Base-by-base conservation (phyloP, 2,888 invertebrate genomes). In the Drosophila suboccidentalis region DNA sequence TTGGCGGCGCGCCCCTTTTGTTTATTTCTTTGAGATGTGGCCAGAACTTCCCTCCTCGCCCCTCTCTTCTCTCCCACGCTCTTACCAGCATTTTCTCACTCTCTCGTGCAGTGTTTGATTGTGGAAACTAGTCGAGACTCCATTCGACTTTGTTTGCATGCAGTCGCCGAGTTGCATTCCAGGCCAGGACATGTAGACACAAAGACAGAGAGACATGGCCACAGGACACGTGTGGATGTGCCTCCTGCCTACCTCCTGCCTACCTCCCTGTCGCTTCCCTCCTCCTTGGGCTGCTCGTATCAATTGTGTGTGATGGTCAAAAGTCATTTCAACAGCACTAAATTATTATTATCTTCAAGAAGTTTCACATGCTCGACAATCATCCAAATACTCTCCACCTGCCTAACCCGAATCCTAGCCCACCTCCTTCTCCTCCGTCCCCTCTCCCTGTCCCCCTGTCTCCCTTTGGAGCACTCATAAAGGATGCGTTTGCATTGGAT, bases 331-430 rank as follows among this genome's bases (percentile, higher is more conserved):
- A 93, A 93, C 93, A 93, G 89, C 91, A 93, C 92, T 93, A 93
- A 93, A 93, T 93, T 93, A 93, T 92, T 92, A 93, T 95, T 83
- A 93, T 94, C 90, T 93, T 91, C 93, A 88, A 92, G 92, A 92
- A 92, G 92, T 91, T 92, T 90, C 89, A 90, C 91, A 91, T 89
- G 89, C 85, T 85, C 87, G 82, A 89, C 84, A 85, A 87, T 85
- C 84, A 82, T 87, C 81, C 86, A 73, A 87, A 80, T 78, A 68
- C 49, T 55, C 60, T 43, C 17, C 55, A 58, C 44, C 43, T 49
- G 38, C 41, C 29, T 29, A 41, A 19, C 62, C 34, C 29, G 29
- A 8, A 29, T 29, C 34, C 13, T 5, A 11, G 3, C 17, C 13
- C 13, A 3, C 10, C 8, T 2, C 19, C n/a, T n/a, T 5, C 15